These are phyloP conservation scores for Mesoligia furuncula DNA, from an alignment of 2,888 invertebrate genomes.

Conservation along the genomic window DNA sequence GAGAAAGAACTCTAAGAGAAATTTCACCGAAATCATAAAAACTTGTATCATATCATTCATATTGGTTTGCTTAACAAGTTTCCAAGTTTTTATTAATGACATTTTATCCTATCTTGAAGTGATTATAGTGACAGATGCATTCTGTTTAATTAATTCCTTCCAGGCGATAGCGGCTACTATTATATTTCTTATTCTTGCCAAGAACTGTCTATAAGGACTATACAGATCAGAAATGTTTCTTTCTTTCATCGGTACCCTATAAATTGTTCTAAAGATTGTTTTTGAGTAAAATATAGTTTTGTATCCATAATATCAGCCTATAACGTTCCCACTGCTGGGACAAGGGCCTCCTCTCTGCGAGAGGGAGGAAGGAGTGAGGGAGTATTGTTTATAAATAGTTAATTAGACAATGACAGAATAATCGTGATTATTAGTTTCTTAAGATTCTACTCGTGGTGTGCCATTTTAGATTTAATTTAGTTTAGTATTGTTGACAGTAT, in stretches of 20 bases:
- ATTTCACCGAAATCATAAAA: constrained; percentile 56
- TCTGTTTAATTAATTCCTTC: constrained; percentile 68
- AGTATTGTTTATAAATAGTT: neutral
- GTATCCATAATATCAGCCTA: neutral
- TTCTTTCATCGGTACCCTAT: neutral
- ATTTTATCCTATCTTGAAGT: constrained; percentile 62
- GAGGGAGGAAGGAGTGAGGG: neutral
- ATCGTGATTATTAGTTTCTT: neutral
- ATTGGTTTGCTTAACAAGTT: constrained; percentile 76
- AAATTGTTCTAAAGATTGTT: neutral
- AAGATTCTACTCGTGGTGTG: constrained; percentile 9
- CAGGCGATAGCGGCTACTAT: constrained; percentile 66
- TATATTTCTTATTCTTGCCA: constrained; percentile 65
- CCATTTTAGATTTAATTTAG: constrained; percentile 38
- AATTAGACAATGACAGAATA: neutral
- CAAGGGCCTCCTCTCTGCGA: neutral
- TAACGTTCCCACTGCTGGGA: neutral
- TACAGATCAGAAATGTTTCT: neutral
- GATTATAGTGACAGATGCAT: constrained; percentile 4
- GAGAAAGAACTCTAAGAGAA: constrained; percentile 29
- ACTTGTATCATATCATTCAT: constrained; percentile 73
- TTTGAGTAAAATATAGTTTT: neutral
- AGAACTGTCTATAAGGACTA: constrained; percentile 24
- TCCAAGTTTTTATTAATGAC: constrained; percentile 80
- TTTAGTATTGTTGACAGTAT: neutral